A percentile compares a stretch with the other conserved stretches of the same genome.
phyloP scores from a whole-genome alignment of 2,888 invertebrate species.

The Chrysina gloriosa region DNA sequence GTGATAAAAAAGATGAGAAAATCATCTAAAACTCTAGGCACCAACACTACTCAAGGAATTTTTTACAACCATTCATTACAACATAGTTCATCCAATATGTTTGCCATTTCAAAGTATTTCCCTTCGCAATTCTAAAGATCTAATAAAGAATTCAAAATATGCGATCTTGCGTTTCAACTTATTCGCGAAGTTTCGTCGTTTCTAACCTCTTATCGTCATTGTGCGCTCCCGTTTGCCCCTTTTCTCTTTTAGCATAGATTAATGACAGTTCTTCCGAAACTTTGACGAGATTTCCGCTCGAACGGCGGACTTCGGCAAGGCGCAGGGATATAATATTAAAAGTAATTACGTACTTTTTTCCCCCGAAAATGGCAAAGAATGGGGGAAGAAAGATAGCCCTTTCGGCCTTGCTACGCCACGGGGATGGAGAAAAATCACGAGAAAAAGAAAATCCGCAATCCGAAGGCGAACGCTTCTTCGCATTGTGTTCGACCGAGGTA shows the following conservation, averaged over 20 bases:
- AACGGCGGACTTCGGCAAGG: neutral
- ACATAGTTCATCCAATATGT: too few relatives aligned
- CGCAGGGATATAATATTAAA: constrained; percentile 1
- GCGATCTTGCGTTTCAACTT: neutral
- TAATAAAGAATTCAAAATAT: neutral
- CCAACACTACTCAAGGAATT: too few relatives aligned
- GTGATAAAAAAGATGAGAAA: too few relatives aligned
- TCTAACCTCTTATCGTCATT: neutral
- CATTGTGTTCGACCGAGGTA: neutral
- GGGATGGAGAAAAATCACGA: neutral
- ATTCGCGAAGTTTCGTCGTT: neutral
- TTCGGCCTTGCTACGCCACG: neutral
- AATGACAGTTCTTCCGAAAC: constrained; percentile 8
- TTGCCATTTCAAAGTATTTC: too few relatives aligned
- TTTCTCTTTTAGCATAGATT: neutral
- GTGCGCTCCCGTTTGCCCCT: neutral
- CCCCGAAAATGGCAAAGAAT: too few relatives aligned
- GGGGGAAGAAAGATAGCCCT: neutral
- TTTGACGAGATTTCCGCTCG: constrained; percentile 17
- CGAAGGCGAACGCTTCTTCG: neutral
- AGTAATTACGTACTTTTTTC: constrained; percentile 3
- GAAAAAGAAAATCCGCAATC: neutral
- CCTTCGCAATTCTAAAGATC: neutral
- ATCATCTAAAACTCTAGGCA: too few relatives aligned
- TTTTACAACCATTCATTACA: too few relatives aligned